A percentile compares a stretch with the other conserved stretches of the same genome.
Conservation (phyloP, 2,888 invertebrate genomes). For the Athalia circularis region DNA sequence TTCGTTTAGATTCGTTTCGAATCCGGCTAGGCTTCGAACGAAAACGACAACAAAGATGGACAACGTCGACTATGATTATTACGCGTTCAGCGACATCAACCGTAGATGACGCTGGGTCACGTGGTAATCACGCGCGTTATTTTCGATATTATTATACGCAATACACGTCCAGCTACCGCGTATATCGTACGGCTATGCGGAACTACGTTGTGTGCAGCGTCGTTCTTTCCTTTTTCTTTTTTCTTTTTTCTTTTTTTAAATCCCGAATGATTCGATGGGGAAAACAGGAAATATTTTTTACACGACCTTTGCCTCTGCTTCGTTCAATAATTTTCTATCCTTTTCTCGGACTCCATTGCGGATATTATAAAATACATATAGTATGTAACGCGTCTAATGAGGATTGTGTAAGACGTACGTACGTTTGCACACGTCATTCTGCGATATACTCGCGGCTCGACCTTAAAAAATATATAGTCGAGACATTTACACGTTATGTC, state of each 20-base stretch:
- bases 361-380: not conserved
- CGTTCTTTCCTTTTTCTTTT: not conserved
- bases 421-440: no score
- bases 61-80: no score
- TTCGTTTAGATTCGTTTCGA: no score
- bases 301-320: constrained; percentile 31
- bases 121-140: constrained; percentile 17
- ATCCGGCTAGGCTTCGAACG: no score
- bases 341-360: not conserved
- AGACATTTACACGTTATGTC: no score
- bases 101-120: constrained; percentile 5
- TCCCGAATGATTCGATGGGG: not conserved
- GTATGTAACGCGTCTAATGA: not conserved
- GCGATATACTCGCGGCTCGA: no score
- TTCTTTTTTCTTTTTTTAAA: not conserved
- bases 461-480: no score
- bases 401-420: constrained; percentile 3
- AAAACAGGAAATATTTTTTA: constrained; percentile 29
- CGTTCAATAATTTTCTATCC: not conserved
- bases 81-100: no score
- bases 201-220: constrained; percentile 4
- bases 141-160: not conserved
- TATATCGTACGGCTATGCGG: constrained; percentile 12
- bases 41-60: no score
- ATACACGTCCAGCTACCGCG: not conserved